Conservation (phyloP, 2,888 invertebrate species). For the Gymnoscelis rufifasciata region DNA sequence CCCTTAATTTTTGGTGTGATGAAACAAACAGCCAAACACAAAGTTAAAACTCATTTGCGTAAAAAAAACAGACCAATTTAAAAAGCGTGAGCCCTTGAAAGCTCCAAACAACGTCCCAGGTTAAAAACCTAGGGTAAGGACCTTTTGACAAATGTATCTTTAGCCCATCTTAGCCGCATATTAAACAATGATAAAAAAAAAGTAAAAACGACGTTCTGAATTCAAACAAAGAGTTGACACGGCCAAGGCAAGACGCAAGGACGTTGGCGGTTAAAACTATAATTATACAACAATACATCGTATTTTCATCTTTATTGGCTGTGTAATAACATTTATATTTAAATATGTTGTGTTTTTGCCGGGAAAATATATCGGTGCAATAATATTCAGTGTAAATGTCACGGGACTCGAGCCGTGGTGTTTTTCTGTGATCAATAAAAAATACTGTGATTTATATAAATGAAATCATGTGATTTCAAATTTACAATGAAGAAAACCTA, state of each 20-base stretch:
- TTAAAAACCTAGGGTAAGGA: constrained; percentile 50
- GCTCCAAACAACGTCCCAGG: constrained; percentile 11
- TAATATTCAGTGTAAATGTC: constrained; percentile 20
- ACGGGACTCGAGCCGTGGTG: neutral
- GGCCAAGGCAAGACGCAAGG: constrained; percentile 68
- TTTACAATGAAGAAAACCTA: no score
- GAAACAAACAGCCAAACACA: no score
- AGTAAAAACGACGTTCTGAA: constrained; percentile 41
- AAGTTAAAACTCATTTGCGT: no score
- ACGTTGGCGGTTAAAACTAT: constrained; percentile 35
- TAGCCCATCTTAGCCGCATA: constrained; percentile 34
- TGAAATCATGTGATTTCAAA: no score
- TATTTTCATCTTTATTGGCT: constrained; percentile 11
- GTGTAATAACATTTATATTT: neutral
- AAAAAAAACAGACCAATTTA: no score
- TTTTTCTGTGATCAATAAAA: no score
- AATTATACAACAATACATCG: constrained; percentile 16
- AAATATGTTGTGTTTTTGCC: constrained; percentile 1
- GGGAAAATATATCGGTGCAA: constrained; percentile 21
- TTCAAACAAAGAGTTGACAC: constrained; percentile 69
- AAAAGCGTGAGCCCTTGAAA: constrained; percentile 1
- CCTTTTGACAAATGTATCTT: constrained; percentile 51
- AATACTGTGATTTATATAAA: no score
- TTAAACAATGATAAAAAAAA: constrained; percentile 58
- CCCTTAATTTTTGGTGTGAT: no score